A percentile compares a stretch with the other conserved stretches of the same genome.
Conservation (phyloP, 2,888 invertebrate genomes). For the Pyrochroa serraticornis region DNA sequence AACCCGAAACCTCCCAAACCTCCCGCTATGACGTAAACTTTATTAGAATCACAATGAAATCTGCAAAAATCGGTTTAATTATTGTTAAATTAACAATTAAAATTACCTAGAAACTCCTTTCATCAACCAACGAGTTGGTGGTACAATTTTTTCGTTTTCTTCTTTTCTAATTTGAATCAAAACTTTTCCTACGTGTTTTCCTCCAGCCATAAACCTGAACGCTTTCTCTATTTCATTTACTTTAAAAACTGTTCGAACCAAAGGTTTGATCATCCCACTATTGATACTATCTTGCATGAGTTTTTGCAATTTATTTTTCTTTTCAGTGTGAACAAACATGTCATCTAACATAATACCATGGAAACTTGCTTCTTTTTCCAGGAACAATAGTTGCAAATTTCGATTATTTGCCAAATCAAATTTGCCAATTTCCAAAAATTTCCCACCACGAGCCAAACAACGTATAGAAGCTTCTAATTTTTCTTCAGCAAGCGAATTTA, state of each 20-base stretch:
- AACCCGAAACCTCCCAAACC: slow-evolving; percentile 93
- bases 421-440: slow-evolving; percentile 85
- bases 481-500: slow-evolving; percentile 86
- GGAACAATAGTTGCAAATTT: slow-evolving; percentile 65
- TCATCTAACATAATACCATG: slow-evolving; percentile 78
- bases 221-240: slow-evolving; percentile 73
- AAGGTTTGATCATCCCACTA: slow-evolving; percentile 70
- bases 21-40: slow-evolving; percentile 70
- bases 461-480: slow-evolving; percentile 75
- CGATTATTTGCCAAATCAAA: slow-evolving; percentile 74
- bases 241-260: slow-evolving; percentile 68
- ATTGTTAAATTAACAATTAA: background rate
- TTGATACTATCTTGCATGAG: background rate
- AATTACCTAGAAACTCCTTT: background rate
- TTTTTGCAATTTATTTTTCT: background rate
- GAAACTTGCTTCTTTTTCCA: slow-evolving; percentile 75
- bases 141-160: slow-evolving; percentile 42
- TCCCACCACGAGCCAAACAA: slow-evolving; percentile 65
- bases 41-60: slow-evolving; percentile 56
- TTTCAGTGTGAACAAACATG: background rate
- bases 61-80: slow-evolving; percentile 5
- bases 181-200: slow-evolving; percentile 83
- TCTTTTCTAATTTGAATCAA: slow-evolving; percentile 55
- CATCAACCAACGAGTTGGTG: slow-evolving; percentile 32
- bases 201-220: slow-evolving; percentile 68